phyloP scores from a whole-genome alignment of 2,888 invertebrate genomes.

The Pinctada fucata region DNA sequence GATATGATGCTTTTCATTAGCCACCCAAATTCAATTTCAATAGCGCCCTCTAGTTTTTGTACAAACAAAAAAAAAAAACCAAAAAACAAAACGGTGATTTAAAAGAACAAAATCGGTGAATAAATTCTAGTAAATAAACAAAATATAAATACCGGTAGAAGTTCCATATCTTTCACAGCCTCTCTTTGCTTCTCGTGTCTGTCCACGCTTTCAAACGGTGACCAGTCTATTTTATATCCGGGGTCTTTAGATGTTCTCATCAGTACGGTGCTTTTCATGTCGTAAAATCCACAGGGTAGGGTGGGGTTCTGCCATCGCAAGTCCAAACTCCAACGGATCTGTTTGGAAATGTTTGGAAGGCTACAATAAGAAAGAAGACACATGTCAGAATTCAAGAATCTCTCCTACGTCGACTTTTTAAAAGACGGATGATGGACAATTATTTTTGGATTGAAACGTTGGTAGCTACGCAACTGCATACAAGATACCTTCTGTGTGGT shows the following conservation, averaged over 20 bases:
- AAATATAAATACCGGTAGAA: not conserved
- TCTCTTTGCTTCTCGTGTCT: conserved; percentile 38
- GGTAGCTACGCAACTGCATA: not conserved
- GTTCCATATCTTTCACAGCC: conserved; percentile 20
- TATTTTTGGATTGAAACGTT: not conserved
- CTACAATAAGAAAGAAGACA: conserved; percentile 44
- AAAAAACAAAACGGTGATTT: no score
- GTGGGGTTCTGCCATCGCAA: conserved; percentile 68
- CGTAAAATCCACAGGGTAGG: conserved; percentile 67
- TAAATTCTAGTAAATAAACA: no score
- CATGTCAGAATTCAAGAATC: no score
- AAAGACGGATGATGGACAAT: not conserved
- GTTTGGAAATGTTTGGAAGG: conserved; percentile 61
- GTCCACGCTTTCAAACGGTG: conserved; percentile 47
- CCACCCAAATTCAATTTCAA: no score
- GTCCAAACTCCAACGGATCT: conserved; percentile 71
- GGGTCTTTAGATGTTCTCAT: conserved; percentile 64
- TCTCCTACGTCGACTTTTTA: no score
- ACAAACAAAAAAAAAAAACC: no score
- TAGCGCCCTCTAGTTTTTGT: no score
- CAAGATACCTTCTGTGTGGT: conserved; percentile 47
- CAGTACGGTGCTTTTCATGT: conserved; percentile 60
- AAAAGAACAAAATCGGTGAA: no score
- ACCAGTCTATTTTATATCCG: conserved; percentile 64
- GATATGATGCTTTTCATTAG: no score